These are phyloP conservation scores for Drosophila virilis DNA, from an alignment of 1,140 invertebrate species.

Conservation along the genomic window DNA sequence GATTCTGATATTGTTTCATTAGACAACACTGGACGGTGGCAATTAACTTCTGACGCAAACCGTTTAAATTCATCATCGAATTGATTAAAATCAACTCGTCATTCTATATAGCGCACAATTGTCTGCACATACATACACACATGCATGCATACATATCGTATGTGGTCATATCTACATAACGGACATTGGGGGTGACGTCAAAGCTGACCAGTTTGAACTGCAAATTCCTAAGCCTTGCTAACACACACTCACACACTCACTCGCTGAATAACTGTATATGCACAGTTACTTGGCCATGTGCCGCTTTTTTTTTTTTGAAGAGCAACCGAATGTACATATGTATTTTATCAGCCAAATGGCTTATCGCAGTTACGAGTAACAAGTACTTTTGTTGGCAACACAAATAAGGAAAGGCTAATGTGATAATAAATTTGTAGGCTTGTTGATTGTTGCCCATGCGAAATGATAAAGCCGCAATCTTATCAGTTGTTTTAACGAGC, in stretches of 20 bases:
- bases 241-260: constrained; percentile 1
- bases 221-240: constrained; percentile 37
- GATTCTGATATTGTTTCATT: constrained; percentile 11
- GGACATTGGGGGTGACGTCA: constrained; percentile 60
- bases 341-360: constrained; percentile 25
- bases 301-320: constrained; percentile 10
- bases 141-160: neutral
- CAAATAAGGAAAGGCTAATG: constrained; percentile 40
- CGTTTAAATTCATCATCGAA: constrained; percentile 28
- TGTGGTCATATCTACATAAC: constrained; percentile 2
- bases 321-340: neutral
- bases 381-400: constrained; percentile 27
- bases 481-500: constrained; percentile 63
- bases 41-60: constrained; percentile 39
- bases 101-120: neutral
- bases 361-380: constrained; percentile 35
- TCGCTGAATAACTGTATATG: neutral
- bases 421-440: constrained; percentile 41
- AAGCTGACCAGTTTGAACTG: constrained; percentile 63
- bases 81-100: constrained; percentile 38
- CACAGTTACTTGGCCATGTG: constrained; percentile 30
- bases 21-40: constrained; percentile 18
- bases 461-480: constrained; percentile 56
- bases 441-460: neutral
- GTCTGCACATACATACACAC: too few relatives aligned